Percentiles rank a stretch among this genome's conserved stretches.
phyloP scores from a whole-genome alignment of 2,888 invertebrate genomes.

The Ennomos quercinarius region DNA sequence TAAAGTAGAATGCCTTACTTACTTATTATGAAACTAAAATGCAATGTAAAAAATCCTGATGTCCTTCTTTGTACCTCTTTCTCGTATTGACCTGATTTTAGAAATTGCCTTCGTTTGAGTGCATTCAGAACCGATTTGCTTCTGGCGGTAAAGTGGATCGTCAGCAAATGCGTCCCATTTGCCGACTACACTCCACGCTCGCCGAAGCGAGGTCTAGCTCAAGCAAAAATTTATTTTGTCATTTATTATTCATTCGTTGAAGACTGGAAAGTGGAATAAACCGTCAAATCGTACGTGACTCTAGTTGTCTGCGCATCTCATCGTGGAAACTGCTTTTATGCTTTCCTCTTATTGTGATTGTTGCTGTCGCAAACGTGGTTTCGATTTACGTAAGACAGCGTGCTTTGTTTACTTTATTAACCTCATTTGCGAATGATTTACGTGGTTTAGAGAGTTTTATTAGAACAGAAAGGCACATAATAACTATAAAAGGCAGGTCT shows the following conservation, averaged over 20 bases:
- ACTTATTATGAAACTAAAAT: conserved; percentile 9
- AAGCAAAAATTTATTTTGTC: conserved; percentile 67
- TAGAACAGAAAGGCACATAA: conserved; percentile 8
- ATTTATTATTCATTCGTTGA: conserved; percentile 79
- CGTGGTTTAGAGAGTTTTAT: conserved; percentile 25
- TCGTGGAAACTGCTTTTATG: conserved; percentile 60
- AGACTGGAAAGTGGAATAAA: conserved; percentile 77
- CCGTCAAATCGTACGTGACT: conserved; percentile 75
- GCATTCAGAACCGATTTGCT: conserved; percentile 41
- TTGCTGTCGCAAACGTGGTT: conserved; percentile 50
- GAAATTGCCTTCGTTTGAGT: conserved; percentile 43
- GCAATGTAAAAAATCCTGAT: conserved; percentile 1
- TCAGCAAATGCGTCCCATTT: conserved; percentile 52
- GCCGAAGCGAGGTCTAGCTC: conserved; percentile 30
- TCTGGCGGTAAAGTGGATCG: conserved; percentile 43
- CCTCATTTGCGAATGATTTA: conserved; percentile 35
- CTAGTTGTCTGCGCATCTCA: conserved; percentile 58
- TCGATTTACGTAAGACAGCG: conserved; percentile 52
- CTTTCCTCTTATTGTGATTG: conserved; percentile 63
- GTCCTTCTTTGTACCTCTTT: conserved; percentile 19
- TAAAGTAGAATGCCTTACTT: conserved; percentile 4
- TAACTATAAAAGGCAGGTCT: too few relatives aligned
- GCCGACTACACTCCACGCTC: conserved; percentile 43
- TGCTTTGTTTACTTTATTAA: conserved; percentile 45
- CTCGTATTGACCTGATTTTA: conserved; percentile 38